These are phyloP conservation scores for Aurelia aurita DNA, from an alignment of 30 jellyfish, hydroid and myxozoan species.

Conservation along the genomic window DNA sequence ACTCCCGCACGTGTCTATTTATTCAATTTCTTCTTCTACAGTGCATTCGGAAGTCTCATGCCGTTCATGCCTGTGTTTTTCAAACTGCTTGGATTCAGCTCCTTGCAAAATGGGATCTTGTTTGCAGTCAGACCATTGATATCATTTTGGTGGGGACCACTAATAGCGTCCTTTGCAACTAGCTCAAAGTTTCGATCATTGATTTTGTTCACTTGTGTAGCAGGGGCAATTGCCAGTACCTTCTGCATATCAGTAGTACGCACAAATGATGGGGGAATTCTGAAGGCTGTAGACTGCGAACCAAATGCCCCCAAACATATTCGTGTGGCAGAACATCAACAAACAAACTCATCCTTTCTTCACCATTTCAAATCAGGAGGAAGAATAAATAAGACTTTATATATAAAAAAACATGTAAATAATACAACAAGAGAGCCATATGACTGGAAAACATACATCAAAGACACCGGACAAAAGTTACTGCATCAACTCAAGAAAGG, in stretches of 20 bases:
- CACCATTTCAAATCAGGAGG: background rate
- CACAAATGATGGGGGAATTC: slow-evolving; percentile 52
- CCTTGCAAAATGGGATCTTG: slow-evolving; percentile 65
- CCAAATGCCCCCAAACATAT: background rate
- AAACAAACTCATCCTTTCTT: background rate
- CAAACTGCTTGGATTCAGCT: slow-evolving; percentile 68
- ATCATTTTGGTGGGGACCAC: slow-evolving; percentile 82
- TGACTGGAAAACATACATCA: slow-evolving; percentile 55
- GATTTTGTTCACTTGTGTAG: slow-evolving; percentile 63
- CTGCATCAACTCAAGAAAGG: slow-evolving; percentile 60
- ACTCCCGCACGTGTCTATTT: slow-evolving; percentile 67
- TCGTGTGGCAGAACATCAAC: background rate
- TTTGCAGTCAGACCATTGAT: slow-evolving; percentile 62
- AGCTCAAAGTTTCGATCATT: slow-evolving; percentile 35
- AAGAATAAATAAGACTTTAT: background rate
- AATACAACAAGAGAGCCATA: slow-evolving; percentile 6
- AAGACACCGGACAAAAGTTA: slow-evolving; percentile 15
- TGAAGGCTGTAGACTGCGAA: slow-evolving; percentile 25
- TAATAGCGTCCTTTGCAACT: slow-evolving; percentile 51
- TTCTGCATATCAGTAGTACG: slow-evolving; percentile 58
- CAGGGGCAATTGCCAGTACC: slow-evolving; percentile 69
- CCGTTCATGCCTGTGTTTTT: slow-evolving; percentile 79
- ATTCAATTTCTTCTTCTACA: slow-evolving; percentile 70
- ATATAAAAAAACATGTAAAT: background rate
- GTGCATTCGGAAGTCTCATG: slow-evolving; percentile 65